Percentiles rank a stretch among this genome's conserved stretches.
phyloP scores from a whole-genome alignment of 2,113 vertebrate genomes.

The Phycodurus eques region DNA sequence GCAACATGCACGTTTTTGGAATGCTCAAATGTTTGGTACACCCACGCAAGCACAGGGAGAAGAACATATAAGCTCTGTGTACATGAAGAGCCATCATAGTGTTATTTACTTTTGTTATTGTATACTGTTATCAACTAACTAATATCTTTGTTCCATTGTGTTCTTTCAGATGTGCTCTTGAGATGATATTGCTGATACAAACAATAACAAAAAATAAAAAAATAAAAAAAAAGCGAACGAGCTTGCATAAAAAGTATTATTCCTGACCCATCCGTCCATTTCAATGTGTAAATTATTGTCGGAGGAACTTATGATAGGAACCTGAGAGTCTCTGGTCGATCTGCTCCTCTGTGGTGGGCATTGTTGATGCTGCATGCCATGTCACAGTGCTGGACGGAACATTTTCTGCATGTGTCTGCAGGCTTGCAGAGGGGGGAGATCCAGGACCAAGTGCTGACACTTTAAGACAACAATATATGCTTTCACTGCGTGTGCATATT shows the following conservation, averaged over 20 bases:
- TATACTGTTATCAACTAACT: no score
- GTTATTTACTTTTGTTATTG: not conserved
- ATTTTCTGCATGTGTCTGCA: not conserved
- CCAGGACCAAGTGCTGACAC: conserved; percentile 38
- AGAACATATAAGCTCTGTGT: not conserved
- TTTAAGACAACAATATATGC: conserved; percentile 28
- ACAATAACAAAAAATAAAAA: not conserved
- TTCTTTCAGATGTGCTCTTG: not conserved
- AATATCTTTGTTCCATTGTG: no score
- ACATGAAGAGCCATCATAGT: not conserved
- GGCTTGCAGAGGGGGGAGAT: conserved; percentile 9
- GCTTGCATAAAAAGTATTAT: not conserved
- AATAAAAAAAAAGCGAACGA: not conserved
- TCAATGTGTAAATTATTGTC: not conserved
- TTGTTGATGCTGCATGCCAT: conserved; percentile 6
- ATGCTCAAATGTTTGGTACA: not conserved
- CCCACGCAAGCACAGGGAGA: no score
- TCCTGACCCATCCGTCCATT: not conserved
- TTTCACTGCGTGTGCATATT: not conserved
- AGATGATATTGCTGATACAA: not conserved
- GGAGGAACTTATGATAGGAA: not conserved
- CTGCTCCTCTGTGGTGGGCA: not conserved
- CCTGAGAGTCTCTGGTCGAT: conserved; percentile 37
- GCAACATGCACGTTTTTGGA: not conserved
- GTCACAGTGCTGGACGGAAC: not conserved